Evolutionary conservation across 2,113 vertebrate species (phyloP), one percentile per base, ranked within the genome.

Genomic region (Chloropsis hardwickii): DNA sequence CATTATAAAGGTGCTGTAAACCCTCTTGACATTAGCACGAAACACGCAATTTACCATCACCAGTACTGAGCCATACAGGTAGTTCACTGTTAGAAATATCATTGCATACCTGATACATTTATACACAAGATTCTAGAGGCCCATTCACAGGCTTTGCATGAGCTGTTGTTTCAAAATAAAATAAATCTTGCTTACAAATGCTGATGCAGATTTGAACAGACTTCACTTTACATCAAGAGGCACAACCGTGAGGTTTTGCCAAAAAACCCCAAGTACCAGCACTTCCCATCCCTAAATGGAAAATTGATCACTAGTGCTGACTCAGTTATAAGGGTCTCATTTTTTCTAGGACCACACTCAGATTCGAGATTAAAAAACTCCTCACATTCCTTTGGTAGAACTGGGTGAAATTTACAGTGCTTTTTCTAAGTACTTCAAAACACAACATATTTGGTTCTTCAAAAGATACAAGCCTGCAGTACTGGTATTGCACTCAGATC

Each of bases 11-110:
- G 94, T 95, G 95, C 95, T 86, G 93, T 88, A 70, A 91, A 90
- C 79, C 94, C 80, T 80, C 67, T 76, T 94, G 92, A 95, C 83
- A 96, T 95, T 92, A 95, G 95, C 92, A 45, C 39, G 67, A 61
- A 91, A 66, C 71, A 53, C 10, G 23, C 25, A 9, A 16, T 93
- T 73, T n/a, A 88, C 42, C 67, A 56, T 79, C 60, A 83, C 60
- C 8, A 20, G 70, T 65, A 72, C 56, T 44, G 86, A 94, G 94
- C 57, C 64, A n/a, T 20, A 86, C 31, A 80, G 69, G 80, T 60
- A 74, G 79, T 24, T 28, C 35, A 60, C 25, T 40, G 16, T 56
- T 14, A 84, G 70, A 80, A 87, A 51, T 28, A 54, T 14, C 10
- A 47, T 69, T 57, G 90, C 6, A 6, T 14, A 67, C 25, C 50